Evolutionary conservation across 2,797 vertebrate species (phyloP), one percentile per base, ranked within the genome.

Genomic region (Phrynocephalus guinanensis): DNA sequence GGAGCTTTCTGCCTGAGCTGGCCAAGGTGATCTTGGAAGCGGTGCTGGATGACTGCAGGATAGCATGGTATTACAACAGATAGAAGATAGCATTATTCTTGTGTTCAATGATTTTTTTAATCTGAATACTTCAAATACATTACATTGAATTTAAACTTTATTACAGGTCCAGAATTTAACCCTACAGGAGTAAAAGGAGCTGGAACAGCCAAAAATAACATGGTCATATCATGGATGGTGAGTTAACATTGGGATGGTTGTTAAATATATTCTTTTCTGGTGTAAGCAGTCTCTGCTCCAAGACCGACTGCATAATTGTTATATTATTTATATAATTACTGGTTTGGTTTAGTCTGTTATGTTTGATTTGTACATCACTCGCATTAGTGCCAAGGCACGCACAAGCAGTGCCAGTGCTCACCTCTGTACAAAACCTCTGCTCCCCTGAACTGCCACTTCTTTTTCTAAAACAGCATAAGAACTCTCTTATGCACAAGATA

Each of bases 161-260:
- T 94, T 95, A 92, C 95, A 99, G 99, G 98, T 70, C 99, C 99
- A 33, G 98, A 99, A 94, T 94, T 96, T 63, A 97, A 98, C 84
- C 99, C 98, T 3, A 94, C 94, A 0, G 98, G 97, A 18, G 96
- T 99, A 28, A 97, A 97, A 91, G 98, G 98, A 20, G 97, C 96
- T 91, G 99, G 99, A 68, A 97, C 98, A 85, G 97, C 96, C 73
- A 99, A 98, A 90, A 98, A 97, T 95, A 99, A 99, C 90, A 99
- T 99, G 98, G 98, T 99, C 94, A 99, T 99, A 94, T 98, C 96
- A 0, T 99, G 99, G 99, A 98, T 98, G 91, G 99, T 99, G 94
- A 97, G 97, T 94, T 44, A 68, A 24, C 15, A 28, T 79, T 11
- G 52, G 38, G 38, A 28, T 16, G 6, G 30, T 68, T 82, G 26